Evolutionary conservation across 1,140 invertebrate species (phyloP), one percentile per base, ranked within the genome.

Genomic region (Penaeus vannamei): DNA sequence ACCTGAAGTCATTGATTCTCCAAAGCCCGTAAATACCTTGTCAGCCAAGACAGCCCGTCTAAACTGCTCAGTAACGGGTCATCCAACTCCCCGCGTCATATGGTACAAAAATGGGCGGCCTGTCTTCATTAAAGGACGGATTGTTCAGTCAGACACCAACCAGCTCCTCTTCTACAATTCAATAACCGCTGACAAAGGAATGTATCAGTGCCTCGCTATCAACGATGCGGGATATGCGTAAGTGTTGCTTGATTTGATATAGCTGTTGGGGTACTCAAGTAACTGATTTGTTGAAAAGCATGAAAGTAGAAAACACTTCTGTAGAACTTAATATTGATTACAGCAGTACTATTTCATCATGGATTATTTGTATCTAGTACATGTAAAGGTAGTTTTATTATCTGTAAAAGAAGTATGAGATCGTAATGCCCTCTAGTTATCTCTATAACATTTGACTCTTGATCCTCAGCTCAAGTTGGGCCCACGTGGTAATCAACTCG

Each of bases 131-230:
- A 91, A 91, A 89, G 95, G 94, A 92, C 92, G 94, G 92, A 92
- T 95, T 91, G 94, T 95, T 93, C 92, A 94, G 91, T 92, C 94
- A 82, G 62, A 66, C 20, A 53, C 83, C 14, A 90, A 91, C 85
- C 92, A 92, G 79, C 92, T 96, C 77, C 94, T 95, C 26, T 95
- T 96, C 86, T 94, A 95, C 7, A 95, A 95, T 80, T 95, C 96
- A 36, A 94, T 96, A 59, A 94, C 94, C 26, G 93, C 94, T 20
- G 96, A 96, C 92, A 94, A 95, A 91, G 96, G 96, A 53, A 93
- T 96, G 84, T 97, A 97, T 92, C 96, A 97, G 92, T 97, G 96
- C 92, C 93, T 96, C 26, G 96, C 95, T 7, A 93, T 94, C n/a
- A 97, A 96, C 93, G 92, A 93, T 14, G 94, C 94, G 20, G 96